Evolutionary conservation across 2,888 invertebrate species (phyloP).

Genomic region (Aphidius colemani): DNA sequence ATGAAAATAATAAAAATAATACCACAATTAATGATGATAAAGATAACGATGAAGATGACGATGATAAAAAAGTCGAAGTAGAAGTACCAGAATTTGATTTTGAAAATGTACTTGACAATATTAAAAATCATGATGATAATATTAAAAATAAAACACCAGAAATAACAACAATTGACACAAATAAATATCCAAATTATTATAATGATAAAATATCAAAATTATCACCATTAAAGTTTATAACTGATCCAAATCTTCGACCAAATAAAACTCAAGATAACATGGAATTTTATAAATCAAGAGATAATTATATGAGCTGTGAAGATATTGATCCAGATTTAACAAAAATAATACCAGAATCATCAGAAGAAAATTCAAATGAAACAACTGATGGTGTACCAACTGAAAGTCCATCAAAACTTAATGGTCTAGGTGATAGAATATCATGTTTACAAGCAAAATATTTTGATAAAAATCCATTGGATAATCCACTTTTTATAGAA

Average conservation of each 20-base stretch:
- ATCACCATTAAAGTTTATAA: slow-evolving; percentile 71
- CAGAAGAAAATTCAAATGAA: slow-evolving; percentile 44
- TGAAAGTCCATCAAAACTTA: slow-evolving; percentile 61
- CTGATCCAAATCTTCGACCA: slow-evolving; percentile 68
- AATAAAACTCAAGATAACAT: slow-evolving; percentile 69
- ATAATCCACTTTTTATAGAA: slow-evolving; percentile 72
- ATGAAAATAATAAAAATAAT: slow-evolving; percentile 53
- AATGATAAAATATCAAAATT: slow-evolving; percentile 61
- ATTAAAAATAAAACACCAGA: slow-evolving; percentile 27
- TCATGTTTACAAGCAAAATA: slow-evolving; percentile 76
- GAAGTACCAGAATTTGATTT: slow-evolving; percentile 47
- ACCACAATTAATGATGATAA: slow-evolving; percentile 37
- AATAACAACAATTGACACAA: slow-evolving; percentile 34
- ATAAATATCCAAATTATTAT: slow-evolving; percentile 73
- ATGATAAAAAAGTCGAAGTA: slow-evolving; percentile 40
- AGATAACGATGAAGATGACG: slow-evolving; percentile 38
- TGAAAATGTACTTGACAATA: slow-evolving; percentile 42
- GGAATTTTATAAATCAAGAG: slow-evolving; percentile 73
- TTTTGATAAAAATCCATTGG: slow-evolving; percentile 76
- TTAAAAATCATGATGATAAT: slow-evolving; percentile 33
- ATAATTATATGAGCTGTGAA: slow-evolving; percentile 52
- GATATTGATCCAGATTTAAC: slow-evolving; percentile 52
- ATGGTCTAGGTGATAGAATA: slow-evolving; percentile 73
- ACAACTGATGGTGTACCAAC: slow-evolving; percentile 42
- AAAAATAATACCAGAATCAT: slow-evolving; percentile 46